Conservation (phyloP, 2,888 invertebrate species). For the Agrotis ipsilon region DNA sequence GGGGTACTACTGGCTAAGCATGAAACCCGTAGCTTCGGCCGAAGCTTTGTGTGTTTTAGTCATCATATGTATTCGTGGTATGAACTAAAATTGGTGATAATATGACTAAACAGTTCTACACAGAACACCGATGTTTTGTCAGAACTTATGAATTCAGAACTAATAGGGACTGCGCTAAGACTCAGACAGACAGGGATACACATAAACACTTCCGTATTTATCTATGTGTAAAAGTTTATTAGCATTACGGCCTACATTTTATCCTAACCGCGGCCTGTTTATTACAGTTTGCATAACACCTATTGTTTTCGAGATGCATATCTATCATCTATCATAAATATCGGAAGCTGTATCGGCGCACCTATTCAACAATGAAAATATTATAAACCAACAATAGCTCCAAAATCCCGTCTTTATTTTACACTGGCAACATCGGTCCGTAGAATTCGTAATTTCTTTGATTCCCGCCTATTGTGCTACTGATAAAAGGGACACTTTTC, state of each 20-base stretch:
- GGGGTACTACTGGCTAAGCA: too few species aligned
- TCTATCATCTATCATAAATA: constrained; percentile 60
- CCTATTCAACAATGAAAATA: constrained; percentile 71
- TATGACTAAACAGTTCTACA: too few species aligned
- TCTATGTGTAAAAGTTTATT: background rate
- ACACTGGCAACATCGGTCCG: constrained; percentile 84
- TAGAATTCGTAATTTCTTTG: constrained; percentile 89
- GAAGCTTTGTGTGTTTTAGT: too few species aligned
- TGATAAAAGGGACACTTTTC: constrained; percentile 90
- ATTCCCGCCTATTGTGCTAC: constrained; percentile 87
- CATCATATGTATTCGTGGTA: too few species aligned
- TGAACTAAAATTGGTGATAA: too few species aligned
- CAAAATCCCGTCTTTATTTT: constrained; percentile 77
- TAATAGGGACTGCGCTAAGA: too few species aligned
- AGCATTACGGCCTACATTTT: constrained; percentile 1
- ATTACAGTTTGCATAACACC: constrained; percentile 47
- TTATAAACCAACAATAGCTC: constrained; percentile 71
- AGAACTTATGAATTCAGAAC: too few species aligned
- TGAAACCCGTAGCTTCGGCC: too few species aligned
- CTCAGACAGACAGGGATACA: too few species aligned
- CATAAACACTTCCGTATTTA: background rate
- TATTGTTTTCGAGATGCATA: constrained; percentile 56
- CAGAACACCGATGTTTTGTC: too few species aligned
- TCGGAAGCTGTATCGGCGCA: constrained; percentile 59
- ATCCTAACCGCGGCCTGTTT: constrained; percentile 37